Conservation (phyloP, 2,113 vertebrate species). For the Hippocampus comes region DNA sequence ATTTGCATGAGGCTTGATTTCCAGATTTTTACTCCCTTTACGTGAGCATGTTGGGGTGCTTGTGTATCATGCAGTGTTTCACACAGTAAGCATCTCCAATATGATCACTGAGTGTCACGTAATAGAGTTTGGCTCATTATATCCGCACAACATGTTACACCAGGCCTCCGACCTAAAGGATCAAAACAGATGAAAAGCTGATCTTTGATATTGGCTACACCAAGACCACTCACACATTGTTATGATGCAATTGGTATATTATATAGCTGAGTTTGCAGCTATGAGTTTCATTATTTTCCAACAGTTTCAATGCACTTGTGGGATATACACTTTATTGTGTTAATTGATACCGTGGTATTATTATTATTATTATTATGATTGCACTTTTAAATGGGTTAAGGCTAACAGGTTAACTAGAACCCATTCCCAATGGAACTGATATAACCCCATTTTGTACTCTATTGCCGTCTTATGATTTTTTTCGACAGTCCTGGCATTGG, state of each 20-base stretch:
- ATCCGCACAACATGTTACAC: slow-evolving; percentile 28
- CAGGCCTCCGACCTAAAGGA: slow-evolving; percentile 43
- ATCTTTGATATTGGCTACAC: slow-evolving; percentile 45
- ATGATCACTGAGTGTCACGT: slow-evolving; percentile 38
- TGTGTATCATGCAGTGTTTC: slow-evolving; percentile 31
- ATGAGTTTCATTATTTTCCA: no score
- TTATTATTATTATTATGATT: slow-evolving; percentile 51
- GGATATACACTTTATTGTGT: slow-evolving; percentile 7
- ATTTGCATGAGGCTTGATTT: slow-evolving; percentile 8
- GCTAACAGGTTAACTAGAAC: slow-evolving; percentile 49
- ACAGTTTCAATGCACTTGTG: neutral
- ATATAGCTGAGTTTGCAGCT: neutral
- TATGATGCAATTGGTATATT: slow-evolving; percentile 10
- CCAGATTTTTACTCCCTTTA: neutral
- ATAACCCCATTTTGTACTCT: slow-evolving; percentile 18
- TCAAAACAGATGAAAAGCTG: slow-evolving; percentile 40
- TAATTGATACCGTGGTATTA: slow-evolving; percentile 42
- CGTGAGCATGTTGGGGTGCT: slow-evolving; percentile 11
- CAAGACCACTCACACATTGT: slow-evolving; percentile 16
- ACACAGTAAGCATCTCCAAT: slow-evolving; percentile 28
- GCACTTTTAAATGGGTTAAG: slow-evolving; percentile 54
- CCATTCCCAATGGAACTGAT: slow-evolving; percentile 24
- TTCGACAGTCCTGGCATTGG: slow-evolving; percentile 8
- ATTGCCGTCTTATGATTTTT: slow-evolving; percentile 7
- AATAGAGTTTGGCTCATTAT: slow-evolving; percentile 48